These are phyloP conservation scores for Opisthocomus hoazin DNA, from an alignment of 2,113 vertebrate species.

Conservation along the genomic window DNA sequence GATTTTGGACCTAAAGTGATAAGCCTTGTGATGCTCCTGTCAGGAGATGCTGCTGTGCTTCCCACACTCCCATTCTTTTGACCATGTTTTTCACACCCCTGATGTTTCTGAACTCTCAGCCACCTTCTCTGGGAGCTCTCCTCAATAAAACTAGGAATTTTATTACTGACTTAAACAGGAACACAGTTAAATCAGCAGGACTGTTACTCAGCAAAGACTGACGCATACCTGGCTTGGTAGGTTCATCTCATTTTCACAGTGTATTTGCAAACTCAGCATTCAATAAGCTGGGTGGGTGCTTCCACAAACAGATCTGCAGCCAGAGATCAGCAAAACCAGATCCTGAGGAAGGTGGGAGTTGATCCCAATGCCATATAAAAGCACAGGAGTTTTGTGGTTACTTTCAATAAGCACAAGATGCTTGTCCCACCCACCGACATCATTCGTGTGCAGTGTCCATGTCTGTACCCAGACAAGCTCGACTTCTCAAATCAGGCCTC, in stretches of 20 bases:
- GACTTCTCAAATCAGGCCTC: background rate
- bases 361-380: accelerated
- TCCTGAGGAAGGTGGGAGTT: background rate
- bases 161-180: background rate
- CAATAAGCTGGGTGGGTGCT: background rate
- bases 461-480: background rate
- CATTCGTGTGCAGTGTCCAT: background rate
- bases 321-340: background rate
- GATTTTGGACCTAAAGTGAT: background rate
- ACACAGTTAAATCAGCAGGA: background rate
- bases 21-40: background rate
- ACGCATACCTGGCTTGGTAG: background rate
- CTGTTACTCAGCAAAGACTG: background rate
- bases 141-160: background rate
- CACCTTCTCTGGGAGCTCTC: background rate
- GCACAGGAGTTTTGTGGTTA: background rate
- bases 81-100: background rate
- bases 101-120: background rate
- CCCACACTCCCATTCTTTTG: background rate
- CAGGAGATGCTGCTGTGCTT: background rate
- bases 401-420: background rate
- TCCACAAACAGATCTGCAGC: background rate
- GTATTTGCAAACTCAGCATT: background rate
- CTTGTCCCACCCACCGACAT: background rate
- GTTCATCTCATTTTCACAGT: background rate